Evolutionary conservation across 2,888 invertebrate genomes (phyloP), one percentile per base, ranked within the genome.

Genomic region (Bombylius discolor): DNA sequence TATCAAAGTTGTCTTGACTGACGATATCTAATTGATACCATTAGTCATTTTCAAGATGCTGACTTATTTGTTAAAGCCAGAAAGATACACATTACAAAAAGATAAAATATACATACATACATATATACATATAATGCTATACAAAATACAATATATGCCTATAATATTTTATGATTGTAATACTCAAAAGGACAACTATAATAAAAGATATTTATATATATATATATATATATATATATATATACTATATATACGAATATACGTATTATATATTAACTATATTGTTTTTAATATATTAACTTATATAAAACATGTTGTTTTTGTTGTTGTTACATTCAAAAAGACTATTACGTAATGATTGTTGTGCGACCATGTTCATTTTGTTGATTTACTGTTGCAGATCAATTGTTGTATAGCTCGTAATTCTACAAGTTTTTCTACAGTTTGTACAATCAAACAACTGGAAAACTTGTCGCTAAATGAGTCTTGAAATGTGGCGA

Each of bases 391-490:
- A 46, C 55, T 55, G 55, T 55, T 55, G 55, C 50, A 55, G 55
- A 55, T 55, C 55, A 55, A 11, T 11, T 39, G 39, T 39, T 45
- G 47, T 36, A 55, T 55, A 55, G 50, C 55, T 55, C 47, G 55
- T 55, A 55, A 55, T 51, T 55, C 55, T 55, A 46, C 55, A 55
- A 55, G 45, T 55, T 55, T 55, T 55, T 55, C 46, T 45, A 23
- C 23, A 23, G 50, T 55, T 46, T 55, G 50, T 50, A 42, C 11
- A 47, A 50, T 33, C 50, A 46, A 55, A 55, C 55, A 55, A 55
- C 55, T 55, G 50, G 55, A 55, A 55, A 55, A 55, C 55, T 55
- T 51, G 55, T 55, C 50, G 55, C 47, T 46, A 44, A 50, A 47
- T 50, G 55, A 36, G 47, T 46, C 23, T 23, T 55, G 55, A 55